Conservation (phyloP, 2,888 invertebrate genomes). For the Thelaira solivaga region DNA sequence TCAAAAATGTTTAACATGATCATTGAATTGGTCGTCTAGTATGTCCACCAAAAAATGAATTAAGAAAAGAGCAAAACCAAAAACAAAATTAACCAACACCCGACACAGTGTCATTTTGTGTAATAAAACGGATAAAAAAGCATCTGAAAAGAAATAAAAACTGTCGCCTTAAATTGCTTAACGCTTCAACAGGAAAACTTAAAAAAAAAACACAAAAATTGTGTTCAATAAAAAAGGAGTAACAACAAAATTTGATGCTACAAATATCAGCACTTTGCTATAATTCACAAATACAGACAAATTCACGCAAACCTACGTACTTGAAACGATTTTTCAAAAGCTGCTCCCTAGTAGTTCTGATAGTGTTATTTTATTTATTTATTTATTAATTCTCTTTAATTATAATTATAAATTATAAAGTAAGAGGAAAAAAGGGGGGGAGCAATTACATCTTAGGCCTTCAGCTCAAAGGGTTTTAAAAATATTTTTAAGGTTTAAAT, state of each 20-base stretch:
- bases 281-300: too few species aligned
- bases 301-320: too few species aligned
- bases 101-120: slow-evolving; percentile 50
- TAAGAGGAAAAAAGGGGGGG: too few species aligned
- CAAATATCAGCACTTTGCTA: neutral
- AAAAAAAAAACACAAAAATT: slow-evolving; percentile 16
- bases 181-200: slow-evolving; percentile 46
- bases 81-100: slow-evolving; percentile 56
- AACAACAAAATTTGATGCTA: slow-evolving; percentile 1
- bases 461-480: too few species aligned
- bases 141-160: slow-evolving; percentile 23
- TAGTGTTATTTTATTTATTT: too few species aligned
- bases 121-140: slow-evolving; percentile 21
- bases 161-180: slow-evolving; percentile 57
- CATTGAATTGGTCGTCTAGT: slow-evolving; percentile 53
- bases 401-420: too few species aligned
- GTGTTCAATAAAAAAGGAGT: slow-evolving; percentile 11
- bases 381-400: too few species aligned
- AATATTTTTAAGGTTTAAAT: too few species aligned
- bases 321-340: too few species aligned
- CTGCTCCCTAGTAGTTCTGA: too few species aligned
- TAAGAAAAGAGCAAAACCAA: slow-evolving; percentile 15
- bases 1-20: slow-evolving; percentile 47
- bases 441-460: too few species aligned
- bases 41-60: neutral